phyloP scores from a whole-genome alignment of 1,140 invertebrate species.

The Drosophila sturtevanti region DNA sequence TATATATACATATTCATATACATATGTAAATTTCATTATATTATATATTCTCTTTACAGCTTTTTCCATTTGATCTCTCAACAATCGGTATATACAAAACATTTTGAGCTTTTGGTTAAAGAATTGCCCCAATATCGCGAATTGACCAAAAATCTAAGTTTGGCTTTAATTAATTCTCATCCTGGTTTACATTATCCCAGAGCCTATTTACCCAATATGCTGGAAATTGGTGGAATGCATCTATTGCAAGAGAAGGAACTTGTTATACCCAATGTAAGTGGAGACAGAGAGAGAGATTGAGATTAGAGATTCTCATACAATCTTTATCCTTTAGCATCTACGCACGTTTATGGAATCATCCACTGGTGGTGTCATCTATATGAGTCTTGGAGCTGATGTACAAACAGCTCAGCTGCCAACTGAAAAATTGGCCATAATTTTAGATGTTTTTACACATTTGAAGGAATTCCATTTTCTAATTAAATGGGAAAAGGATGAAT shows the following conservation, averaged over 20 bases:
- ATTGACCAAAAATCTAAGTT: slow-evolving; percentile 85
- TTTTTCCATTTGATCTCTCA: slow-evolving; percentile 80
- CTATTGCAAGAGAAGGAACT: slow-evolving; percentile 27
- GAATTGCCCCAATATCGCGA: slow-evolving; percentile 83
- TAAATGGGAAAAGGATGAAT: slow-evolving; percentile 86
- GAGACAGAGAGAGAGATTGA: not conserved
- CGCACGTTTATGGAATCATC: slow-evolving; percentile 85
- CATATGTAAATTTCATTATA: too few species aligned
- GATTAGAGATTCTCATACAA: not conserved
- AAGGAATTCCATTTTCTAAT: slow-evolving; percentile 85
- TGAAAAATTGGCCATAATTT: slow-evolving; percentile 83
- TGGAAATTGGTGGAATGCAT: slow-evolving; percentile 85
- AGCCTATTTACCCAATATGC: slow-evolving; percentile 84
- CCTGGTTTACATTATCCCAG: slow-evolving; percentile 85
- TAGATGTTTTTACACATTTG: slow-evolving; percentile 84
- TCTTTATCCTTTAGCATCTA: slow-evolving; percentile 45
- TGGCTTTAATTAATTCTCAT: slow-evolving; percentile 86
- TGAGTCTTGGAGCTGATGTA: slow-evolving; percentile 87
- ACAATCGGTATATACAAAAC: slow-evolving; percentile 71
- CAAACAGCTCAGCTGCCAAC: slow-evolving; percentile 84
- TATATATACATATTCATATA: too few species aligned
- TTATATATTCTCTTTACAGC: slow-evolving; percentile 35
- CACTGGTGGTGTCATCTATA: slow-evolving; percentile 85
- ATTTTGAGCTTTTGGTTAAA: slow-evolving; percentile 66
- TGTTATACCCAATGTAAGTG: slow-evolving; percentile 53